These are phyloP conservation scores for Patiria pectinifera DNA, from an alignment of 53 echinoderm and acorn worm species.

Conservation along the genomic window DNA sequence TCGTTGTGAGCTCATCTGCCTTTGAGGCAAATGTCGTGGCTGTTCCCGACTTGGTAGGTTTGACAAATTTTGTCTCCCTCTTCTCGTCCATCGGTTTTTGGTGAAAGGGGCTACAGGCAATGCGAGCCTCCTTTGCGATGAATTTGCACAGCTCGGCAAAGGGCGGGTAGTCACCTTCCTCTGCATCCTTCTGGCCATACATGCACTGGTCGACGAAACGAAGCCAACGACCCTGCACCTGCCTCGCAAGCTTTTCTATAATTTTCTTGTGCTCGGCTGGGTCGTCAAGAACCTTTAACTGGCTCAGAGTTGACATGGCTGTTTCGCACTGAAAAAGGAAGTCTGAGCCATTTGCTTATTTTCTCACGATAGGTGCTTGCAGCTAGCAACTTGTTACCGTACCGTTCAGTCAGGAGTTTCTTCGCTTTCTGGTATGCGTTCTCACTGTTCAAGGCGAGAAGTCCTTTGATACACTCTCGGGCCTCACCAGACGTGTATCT, in stretches of 20 bases:
- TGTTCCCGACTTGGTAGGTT: conserved; percentile 16
- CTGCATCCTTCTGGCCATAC: conserved; percentile 10
- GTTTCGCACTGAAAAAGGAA: conserved; percentile 56
- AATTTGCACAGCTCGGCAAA: conserved; percentile 44
- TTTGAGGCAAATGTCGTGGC: background rate
- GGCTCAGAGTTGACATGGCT: conserved; percentile 46
- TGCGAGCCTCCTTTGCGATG: conserved; percentile 37
- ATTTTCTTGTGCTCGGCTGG: conserved; percentile 47
- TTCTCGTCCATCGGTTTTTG: background rate
- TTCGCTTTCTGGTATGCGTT: conserved; percentile 52
- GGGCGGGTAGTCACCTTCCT: conserved; percentile 33
- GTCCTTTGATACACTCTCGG: conserved; percentile 63
- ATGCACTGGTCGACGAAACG: conserved; percentile 4
- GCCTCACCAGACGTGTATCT: conserved; percentile 69
- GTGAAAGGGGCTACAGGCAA: conserved; percentile 40
- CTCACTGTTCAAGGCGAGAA: conserved; percentile 47
- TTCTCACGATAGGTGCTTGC: conserved; percentile 52
- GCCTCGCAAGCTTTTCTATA: conserved; percentile 57
- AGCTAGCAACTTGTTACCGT: conserved; percentile 57
- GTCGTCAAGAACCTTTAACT: conserved; percentile 50
- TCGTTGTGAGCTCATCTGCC: conserved; percentile 3
- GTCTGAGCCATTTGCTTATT: conserved; percentile 56
- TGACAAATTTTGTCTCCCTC: background rate
- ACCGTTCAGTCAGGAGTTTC: conserved; percentile 39
- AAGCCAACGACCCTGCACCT: background rate